A percentile compares a stretch with the other conserved stretches of the same genome.
Conservation (phyloP, 2,888 invertebrate species). For the Meiosimyza platycephala region DNA sequence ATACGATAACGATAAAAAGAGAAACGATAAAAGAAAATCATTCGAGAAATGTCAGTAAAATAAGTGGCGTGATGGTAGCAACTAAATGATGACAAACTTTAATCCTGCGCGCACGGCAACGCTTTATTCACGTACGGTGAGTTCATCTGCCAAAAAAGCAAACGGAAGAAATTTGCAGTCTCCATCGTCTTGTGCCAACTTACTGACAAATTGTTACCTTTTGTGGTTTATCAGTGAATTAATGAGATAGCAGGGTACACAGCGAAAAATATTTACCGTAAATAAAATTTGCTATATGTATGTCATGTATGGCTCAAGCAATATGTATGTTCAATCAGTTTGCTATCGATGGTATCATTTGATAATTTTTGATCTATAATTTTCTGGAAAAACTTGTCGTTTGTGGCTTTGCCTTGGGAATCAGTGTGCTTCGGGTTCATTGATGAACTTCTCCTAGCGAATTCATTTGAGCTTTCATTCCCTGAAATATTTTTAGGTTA, state of each 20-base stretch:
- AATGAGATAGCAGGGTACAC: neutral
- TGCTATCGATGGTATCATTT: too few species aligned
- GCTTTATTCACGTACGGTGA: neutral
- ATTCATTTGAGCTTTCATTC: too few species aligned
- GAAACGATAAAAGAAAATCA: neutral
- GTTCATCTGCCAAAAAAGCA: neutral
- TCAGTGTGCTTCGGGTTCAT: too few species aligned
- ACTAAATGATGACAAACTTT: too few species aligned
- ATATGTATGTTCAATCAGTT: too few species aligned
- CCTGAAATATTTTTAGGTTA: too few species aligned
- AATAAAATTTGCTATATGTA: too few species aligned
- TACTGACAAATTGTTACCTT: conserved; percentile 60
- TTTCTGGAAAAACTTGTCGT: too few species aligned
- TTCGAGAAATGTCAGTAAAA: neutral
- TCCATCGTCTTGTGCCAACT: neutral
- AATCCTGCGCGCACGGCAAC: neutral
- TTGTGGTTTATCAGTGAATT: conserved; percentile 10
- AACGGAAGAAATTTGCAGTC: neutral
- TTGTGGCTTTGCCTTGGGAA: too few species aligned
- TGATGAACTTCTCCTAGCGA: too few species aligned
- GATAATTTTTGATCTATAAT: too few species aligned
- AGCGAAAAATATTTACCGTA: neutral
- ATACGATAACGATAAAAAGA: neutral
- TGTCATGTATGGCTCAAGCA: too few species aligned
- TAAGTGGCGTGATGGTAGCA: neutral